A percentile compares a stretch with the other conserved stretches of the same genome.
Conservation (phyloP, 2,113 vertebrate species). For the western clawed frog (Xenopus tropicalis) region UCB_Xtro_10.0 CM004443.2:182814001-182814500, state of each 20-base stretch:
- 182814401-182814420: conserved; percentile 65
- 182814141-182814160: conserved; percentile 82
- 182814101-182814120: conserved; percentile 73
- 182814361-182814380: conserved; percentile 80
- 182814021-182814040: conserved; percentile 66
- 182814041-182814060: conserved; percentile 76
- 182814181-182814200: conserved; percentile 75
- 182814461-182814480: conserved; percentile 76
- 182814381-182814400: conserved; percentile 78
- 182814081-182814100: conserved; percentile 92
- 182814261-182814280: conserved; percentile 66
- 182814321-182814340: conserved; percentile 75
- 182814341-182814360: conserved; percentile 79
- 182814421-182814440: conserved; percentile 65
- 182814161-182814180: conserved; percentile 69
- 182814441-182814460: conserved; percentile 73
- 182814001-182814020: conserved; percentile 85
- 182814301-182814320: conserved; percentile 74
- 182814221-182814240: conserved; percentile 64
- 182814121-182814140: conserved; percentile 74
- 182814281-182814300: conserved; percentile 77
- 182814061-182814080: conserved; percentile 83
- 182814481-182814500: conserved; percentile 77
- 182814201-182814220: conserved; percentile 85
- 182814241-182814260: conserved; percentile 70